Conservation (phyloP, 2,888 invertebrate genomes). For the Acrocera orbiculus region DNA sequence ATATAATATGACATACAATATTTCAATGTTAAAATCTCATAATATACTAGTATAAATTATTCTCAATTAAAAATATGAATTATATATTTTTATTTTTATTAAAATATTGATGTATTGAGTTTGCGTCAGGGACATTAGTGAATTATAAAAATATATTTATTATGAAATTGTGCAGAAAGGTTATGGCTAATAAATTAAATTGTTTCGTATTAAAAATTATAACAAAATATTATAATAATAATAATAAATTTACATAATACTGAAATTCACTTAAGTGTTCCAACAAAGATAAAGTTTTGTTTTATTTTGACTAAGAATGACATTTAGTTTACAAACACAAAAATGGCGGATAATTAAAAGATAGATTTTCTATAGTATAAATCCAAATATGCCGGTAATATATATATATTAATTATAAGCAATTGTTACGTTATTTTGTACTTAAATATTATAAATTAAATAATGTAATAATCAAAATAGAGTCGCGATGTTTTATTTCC, state of each 20-base stretch:
- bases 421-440: too few relatives aligned
- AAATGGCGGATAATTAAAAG: slow-evolving; percentile 12
- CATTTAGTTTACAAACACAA: slow-evolving; percentile 12
- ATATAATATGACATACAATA: slow-evolving; percentile 9
- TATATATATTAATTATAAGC: too few relatives aligned
- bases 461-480: too few relatives aligned
- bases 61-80: not conserved
- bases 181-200: slow-evolving; percentile 10
- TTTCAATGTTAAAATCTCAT: slow-evolving; percentile 1
- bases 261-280: too few relatives aligned
- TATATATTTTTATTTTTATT: slow-evolving; percentile 2
- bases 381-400: too few relatives aligned
- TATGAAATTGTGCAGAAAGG: slow-evolving; percentile 13
- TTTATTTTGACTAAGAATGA: too few relatives aligned
- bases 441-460: too few relatives aligned
- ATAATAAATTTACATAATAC: too few relatives aligned
- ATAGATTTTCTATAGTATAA: not conserved
- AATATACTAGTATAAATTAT: slow-evolving; percentile 1
- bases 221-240: too few relatives aligned
- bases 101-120: slow-evolving; percentile 6
- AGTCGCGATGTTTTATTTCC: too few relatives aligned
- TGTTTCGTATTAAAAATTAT: too few relatives aligned
- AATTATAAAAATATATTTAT: slow-evolving; percentile 5
- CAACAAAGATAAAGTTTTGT: not conserved
- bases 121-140: slow-evolving; percentile 8